Evolutionary conservation across 1,140 invertebrate genomes (phyloP).

Genomic region (Colletes latitarsis): DNA sequence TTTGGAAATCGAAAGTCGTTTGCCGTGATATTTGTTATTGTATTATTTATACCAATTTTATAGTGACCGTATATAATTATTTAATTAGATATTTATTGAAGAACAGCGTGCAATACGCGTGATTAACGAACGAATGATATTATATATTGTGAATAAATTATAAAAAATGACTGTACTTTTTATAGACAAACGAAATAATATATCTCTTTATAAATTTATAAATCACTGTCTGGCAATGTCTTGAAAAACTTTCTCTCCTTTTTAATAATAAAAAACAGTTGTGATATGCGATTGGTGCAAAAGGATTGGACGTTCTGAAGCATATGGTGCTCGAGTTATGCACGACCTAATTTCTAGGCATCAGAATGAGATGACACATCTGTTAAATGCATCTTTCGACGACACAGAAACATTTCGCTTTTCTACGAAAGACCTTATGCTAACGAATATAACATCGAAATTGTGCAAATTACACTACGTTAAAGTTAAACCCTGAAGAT

Average conservation of each 20-base stretch:
- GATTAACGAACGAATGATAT: constrained; percentile 52
- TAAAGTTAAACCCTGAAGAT: not conserved
- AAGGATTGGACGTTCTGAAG: not conserved
- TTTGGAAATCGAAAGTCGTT: not conserved
- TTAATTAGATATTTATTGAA: constrained; percentile 46
- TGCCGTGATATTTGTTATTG: constrained; percentile 41
- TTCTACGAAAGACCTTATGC: not conserved
- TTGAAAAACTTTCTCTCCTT: not conserved
- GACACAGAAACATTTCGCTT: constrained; percentile 20
- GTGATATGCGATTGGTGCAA: not conserved
- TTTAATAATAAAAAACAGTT: not conserved
- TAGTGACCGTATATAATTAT: constrained; percentile 25
- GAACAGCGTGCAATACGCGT: constrained; percentile 56
- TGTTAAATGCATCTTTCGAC: constrained; percentile 32
- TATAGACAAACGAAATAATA: constrained; percentile 15
- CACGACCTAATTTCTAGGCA: constrained; percentile 49
- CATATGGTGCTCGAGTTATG: constrained; percentile 48
- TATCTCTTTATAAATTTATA: constrained; percentile 41
- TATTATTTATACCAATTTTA: constrained; percentile 30
- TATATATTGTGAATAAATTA: constrained; percentile 14
- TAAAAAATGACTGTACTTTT: constrained; percentile 29
- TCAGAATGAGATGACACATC: constrained; percentile 52
- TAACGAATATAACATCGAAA: not conserved
- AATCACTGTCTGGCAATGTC: not conserved
- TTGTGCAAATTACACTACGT: constrained; percentile 5